A percentile compares a stretch with the other conserved stretches of the same genome.
Conservation (phyloP, 2,888 invertebrate genomes). For the Drosophila borealis region DNA sequence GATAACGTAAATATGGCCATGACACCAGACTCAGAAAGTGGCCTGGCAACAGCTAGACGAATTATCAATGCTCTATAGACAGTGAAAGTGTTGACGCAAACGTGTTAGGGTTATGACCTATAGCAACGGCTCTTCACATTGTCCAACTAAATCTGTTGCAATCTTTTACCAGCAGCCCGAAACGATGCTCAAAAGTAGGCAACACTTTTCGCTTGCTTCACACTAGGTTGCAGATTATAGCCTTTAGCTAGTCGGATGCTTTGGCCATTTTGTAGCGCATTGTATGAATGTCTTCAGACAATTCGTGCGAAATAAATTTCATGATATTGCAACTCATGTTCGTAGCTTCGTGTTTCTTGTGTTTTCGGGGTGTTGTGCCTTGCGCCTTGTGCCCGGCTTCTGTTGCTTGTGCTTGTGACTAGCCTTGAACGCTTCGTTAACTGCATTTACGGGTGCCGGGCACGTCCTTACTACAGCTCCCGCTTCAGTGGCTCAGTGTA, state of each 20-base stretch:
- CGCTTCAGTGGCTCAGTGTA: slow-evolving; percentile 22
- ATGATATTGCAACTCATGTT: slow-evolving; percentile 72
- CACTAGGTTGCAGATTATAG: slow-evolving; percentile 23
- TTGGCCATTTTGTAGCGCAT: slow-evolving; percentile 41
- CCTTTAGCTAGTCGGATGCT: slow-evolving; percentile 16
- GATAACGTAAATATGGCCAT: slow-evolving; percentile 67
- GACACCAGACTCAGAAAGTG: slow-evolving; percentile 23
- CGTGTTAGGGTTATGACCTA: slow-evolving; percentile 5
- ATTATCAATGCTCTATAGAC: slow-evolving; percentile 16
- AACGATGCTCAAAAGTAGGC: slow-evolving; percentile 1
- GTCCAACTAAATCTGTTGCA: neutral
- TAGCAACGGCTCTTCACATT: neutral
- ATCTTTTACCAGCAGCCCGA: neutral
- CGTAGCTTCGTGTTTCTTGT: slow-evolving; percentile 38
- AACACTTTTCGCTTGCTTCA: slow-evolving; percentile 23
- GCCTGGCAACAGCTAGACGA: slow-evolving; percentile 12
- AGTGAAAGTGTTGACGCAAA: slow-evolving; percentile 16
- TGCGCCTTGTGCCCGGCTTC: slow-evolving; percentile 17
- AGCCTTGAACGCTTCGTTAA: slow-evolving; percentile 78
- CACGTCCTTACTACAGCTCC: slow-evolving; percentile 22
- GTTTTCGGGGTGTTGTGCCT: slow-evolving; percentile 17
- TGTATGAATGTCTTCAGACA: slow-evolving; percentile 59
- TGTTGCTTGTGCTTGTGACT: slow-evolving; percentile 21
- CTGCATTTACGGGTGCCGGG: slow-evolving; percentile 64
- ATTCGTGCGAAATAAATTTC: slow-evolving; percentile 74